phyloP scores from a whole-genome alignment of 2,797 vertebrate genomes.

The Scleropages formosus region DNA sequence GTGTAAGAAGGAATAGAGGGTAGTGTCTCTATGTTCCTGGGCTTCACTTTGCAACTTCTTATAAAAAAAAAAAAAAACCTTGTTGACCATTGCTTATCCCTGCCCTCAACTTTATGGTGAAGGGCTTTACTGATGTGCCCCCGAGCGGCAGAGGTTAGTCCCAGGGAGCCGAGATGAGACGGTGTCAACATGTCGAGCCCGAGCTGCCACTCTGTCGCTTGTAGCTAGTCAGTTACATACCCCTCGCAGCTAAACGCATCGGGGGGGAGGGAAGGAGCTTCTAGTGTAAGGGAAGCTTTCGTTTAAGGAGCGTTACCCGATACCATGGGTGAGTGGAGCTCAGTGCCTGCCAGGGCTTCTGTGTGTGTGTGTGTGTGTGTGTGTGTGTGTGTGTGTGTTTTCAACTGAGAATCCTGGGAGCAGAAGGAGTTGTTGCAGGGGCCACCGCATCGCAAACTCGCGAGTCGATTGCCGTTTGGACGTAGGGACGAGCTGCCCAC shows the following conservation, averaged over 20 bases:
- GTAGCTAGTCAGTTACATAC: conserved; percentile 53
- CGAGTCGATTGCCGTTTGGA: conserved; percentile 28
- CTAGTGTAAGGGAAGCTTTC: conserved; percentile 37
- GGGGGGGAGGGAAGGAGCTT: conserved; percentile 28
- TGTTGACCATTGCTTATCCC: not conserved
- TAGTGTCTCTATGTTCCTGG: not conserved
- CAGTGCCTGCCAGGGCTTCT: conserved; percentile 47
- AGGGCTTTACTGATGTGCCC: conserved; percentile 57
- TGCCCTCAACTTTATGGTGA: conserved; percentile 32
- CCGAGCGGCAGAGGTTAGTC: conserved; percentile 51
- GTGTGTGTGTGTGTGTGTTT: conserved; percentile 44
- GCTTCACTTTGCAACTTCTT: not conserved
- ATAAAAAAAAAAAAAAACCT: no score
- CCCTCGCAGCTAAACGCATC: conserved; percentile 28
- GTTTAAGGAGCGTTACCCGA: conserved; percentile 47
- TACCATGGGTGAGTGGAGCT: conserved; percentile 49
- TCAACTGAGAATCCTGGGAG: conserved; percentile 33
- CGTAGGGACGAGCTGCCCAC: conserved; percentile 45
- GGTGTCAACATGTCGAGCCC: conserved; percentile 58
- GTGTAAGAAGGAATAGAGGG: not conserved
- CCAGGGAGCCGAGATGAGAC: conserved; percentile 53
- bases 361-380: no score
- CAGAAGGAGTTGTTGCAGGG: conserved; percentile 42
- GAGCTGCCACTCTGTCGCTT: conserved; percentile 59
- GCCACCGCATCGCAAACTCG: conserved; percentile 7